Percentiles rank a stretch among this genome's conserved stretches.
Conservation (phyloP, 2,113 vertebrate genomes). For the Electrona antarctica region DNA sequence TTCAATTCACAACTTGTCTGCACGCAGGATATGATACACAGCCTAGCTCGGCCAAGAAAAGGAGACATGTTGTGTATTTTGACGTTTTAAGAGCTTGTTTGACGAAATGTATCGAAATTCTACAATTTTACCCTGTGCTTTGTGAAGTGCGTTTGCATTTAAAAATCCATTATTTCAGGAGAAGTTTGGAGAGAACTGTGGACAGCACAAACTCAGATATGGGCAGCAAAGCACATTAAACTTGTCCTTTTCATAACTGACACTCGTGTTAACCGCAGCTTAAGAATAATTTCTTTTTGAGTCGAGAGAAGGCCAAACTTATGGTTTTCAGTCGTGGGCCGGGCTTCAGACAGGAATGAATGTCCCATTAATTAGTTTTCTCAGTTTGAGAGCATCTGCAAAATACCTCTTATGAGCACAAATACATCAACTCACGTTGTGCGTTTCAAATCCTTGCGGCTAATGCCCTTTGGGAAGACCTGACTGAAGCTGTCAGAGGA, state of each 20-base stretch:
- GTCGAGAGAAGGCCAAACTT: constrained; percentile 53
- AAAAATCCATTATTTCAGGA: constrained; percentile 61
- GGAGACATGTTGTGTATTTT: not conserved
- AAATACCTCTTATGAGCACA: constrained; percentile 34
- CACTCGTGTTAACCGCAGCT: constrained; percentile 67
- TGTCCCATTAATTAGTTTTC: constrained; percentile 72
- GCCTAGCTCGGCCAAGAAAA: constrained; percentile 16
- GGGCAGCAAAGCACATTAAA: constrained; percentile 64
- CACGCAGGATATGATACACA: constrained; percentile 8
- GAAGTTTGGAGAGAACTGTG: constrained; percentile 24
- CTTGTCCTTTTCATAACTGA: constrained; percentile 59
- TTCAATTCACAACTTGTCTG: constrained; percentile 34
- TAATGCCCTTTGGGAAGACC: constrained; percentile 34
- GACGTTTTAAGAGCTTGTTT: constrained; percentile 34
- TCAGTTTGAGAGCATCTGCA: constrained; percentile 34
- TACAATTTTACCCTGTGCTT: constrained; percentile 8
- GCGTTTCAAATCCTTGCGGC: constrained; percentile 54
- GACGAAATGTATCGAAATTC: constrained; percentile 33
- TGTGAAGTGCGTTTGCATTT: constrained; percentile 45
- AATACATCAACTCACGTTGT: constrained; percentile 50
- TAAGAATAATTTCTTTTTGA: constrained; percentile 67
- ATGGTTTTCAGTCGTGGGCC: constrained; percentile 42
- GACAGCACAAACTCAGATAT: constrained; percentile 46
- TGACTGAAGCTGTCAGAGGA: constrained; percentile 55
- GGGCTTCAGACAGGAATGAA: constrained; percentile 59